Evolutionary conservation across 2,113 vertebrate genomes (phyloP).

Genomic region (Coregonus clupeaformis): DNA sequence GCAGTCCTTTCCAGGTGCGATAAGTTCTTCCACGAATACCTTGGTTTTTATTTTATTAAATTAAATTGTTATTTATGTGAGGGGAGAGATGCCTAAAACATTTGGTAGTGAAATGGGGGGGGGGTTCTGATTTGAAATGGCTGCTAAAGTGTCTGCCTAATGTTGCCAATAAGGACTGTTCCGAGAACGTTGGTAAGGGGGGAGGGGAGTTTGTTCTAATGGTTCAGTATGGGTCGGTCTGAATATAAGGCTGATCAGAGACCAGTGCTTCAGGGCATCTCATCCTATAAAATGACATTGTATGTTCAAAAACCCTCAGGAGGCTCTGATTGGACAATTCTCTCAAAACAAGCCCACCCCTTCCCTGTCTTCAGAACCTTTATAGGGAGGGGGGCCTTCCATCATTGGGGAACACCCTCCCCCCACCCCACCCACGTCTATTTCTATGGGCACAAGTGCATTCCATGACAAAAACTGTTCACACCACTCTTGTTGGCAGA

Average conservation of each 20-base stretch:
- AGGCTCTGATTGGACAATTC: slow-evolving; percentile 23
- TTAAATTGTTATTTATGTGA: slow-evolving; percentile 54
- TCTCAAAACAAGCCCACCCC: not conserved
- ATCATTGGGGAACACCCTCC: too few relatives aligned
- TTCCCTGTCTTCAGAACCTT: not conserved
- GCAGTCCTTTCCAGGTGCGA: not conserved
- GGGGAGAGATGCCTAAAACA: slow-evolving; percentile 20
- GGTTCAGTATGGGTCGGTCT: not conserved
- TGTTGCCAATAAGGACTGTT: not conserved
- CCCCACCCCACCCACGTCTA: too few relatives aligned
- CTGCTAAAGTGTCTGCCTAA: not conserved
- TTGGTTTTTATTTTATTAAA: slow-evolving; percentile 34
- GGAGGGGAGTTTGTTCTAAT: too few relatives aligned
- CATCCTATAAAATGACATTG: not conserved
- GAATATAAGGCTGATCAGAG: not conserved
- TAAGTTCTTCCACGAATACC: slow-evolving; percentile 3
- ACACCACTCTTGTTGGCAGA: too few relatives aligned
- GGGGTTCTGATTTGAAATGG: not conserved
- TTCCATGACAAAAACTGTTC: too few relatives aligned
- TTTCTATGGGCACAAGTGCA: not conserved
- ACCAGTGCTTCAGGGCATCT: not conserved
- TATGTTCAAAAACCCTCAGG: slow-evolving; percentile 32
- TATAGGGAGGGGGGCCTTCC: not conserved
- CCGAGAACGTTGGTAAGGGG: not conserved
- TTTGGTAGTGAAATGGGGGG: not conserved